Conservation (phyloP, 2,888 invertebrate genomes). For the Sclerodermus sp. region DNA sequence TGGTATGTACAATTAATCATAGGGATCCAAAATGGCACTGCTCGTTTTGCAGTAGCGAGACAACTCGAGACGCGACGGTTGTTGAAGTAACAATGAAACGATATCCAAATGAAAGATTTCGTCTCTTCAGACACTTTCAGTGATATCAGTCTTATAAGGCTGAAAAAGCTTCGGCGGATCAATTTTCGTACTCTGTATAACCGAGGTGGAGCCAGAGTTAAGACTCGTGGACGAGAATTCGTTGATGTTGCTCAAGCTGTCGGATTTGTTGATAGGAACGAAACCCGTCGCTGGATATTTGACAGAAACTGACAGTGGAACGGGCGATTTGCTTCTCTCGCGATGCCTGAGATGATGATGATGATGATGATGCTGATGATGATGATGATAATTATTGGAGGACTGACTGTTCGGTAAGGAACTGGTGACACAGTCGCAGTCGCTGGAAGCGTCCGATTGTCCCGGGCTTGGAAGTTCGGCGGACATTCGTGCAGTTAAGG, state of each 20-base stretch:
- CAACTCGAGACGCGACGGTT: too few species aligned
- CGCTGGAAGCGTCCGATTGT: conserved; percentile 47
- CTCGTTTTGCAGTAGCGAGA: too few species aligned
- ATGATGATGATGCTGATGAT: conserved; percentile 1
- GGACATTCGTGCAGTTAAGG: too few species aligned
- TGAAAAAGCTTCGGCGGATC: conserved; percentile 71
- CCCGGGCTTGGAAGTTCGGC: conserved; percentile 44
- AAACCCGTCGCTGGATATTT: too few species aligned
- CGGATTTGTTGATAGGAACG: neutral
- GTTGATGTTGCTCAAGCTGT: neutral
- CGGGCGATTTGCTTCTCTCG: conserved; percentile 11
- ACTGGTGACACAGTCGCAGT: conserved; percentile 39
- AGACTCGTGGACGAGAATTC: too few species aligned
- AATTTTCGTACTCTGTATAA: conserved; percentile 47
- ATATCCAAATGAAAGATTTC: too few species aligned
- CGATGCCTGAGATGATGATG: conserved; percentile 9
- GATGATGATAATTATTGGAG: conserved; percentile 8
- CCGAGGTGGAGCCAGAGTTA: too few species aligned
- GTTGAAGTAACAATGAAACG: too few species aligned
- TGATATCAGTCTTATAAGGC: conserved; percentile 69
- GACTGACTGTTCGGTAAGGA: neutral
- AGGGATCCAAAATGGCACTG: too few species aligned
- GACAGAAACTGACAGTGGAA: conserved; percentile 17
- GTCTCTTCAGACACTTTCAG: conserved; percentile 38
- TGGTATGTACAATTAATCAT: too few species aligned